phyloP scores from a whole-genome alignment of 37 sponge, comb jelly and placozoan species.

The Halichondria panicea region DNA sequence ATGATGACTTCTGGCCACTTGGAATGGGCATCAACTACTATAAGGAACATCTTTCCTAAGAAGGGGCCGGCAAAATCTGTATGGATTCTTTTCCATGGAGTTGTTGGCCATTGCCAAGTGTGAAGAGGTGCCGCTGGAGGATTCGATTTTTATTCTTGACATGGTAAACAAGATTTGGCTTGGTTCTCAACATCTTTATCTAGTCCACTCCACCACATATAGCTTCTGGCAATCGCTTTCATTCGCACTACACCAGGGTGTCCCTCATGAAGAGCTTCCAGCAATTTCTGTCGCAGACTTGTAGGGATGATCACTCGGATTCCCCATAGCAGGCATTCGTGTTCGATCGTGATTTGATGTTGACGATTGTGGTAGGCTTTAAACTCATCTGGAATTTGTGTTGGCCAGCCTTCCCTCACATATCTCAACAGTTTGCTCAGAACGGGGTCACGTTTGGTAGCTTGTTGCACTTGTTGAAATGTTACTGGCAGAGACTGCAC shows the following conservation, averaged over 20 bases:
- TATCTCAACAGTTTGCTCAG: conserved; percentile 43
- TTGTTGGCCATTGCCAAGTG: conserved; percentile 20
- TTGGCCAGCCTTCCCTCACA: conserved; percentile 42
- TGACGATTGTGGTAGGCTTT: neutral
- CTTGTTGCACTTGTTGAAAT: neutral
- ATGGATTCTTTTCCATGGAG: conserved; percentile 28
- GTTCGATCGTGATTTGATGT: conserved; percentile 33
- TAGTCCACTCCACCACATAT: conserved; percentile 54
- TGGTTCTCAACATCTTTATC: conserved; percentile 22
- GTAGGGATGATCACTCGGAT: conserved; percentile 40
- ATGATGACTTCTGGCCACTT: conserved; percentile 57
- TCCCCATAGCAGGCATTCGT: conserved; percentile 50
- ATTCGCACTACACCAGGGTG: conserved; percentile 36
- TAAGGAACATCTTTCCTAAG: neutral
- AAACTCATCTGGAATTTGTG: neutral
- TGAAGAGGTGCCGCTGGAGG: conserved; percentile 18
- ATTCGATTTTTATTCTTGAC: conserved; percentile 3
- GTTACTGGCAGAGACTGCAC: conserved; percentile 14
- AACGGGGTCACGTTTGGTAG: conserved; percentile 25
- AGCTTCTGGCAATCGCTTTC: conserved; percentile 37
- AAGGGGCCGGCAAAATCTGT: conserved; percentile 23
- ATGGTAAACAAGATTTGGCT: conserved; percentile 15
- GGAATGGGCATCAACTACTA: conserved; percentile 32
- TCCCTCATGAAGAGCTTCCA: conserved; percentile 35
- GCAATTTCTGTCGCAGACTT: neutral